A percentile compares a stretch with the other conserved stretches of the same genome.
Evolutionary conservation across 1,140 invertebrate species (phyloP).

Genomic region (Plutomurus gul): DNA sequence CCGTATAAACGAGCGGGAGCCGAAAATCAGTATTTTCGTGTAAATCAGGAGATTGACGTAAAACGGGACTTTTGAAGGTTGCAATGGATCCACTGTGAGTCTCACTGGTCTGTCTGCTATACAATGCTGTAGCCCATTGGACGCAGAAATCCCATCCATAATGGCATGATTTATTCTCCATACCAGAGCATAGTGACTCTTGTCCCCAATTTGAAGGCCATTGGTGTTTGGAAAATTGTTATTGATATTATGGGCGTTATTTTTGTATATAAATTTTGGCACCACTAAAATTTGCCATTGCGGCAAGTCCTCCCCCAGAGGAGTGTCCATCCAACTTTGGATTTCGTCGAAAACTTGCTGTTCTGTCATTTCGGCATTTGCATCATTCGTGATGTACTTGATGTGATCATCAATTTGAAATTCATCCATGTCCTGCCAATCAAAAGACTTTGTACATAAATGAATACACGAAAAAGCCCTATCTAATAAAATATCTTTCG

Average conservation of each 20-base stretch:
- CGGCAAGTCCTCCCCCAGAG: slow-evolving; percentile 27
- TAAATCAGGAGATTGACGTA: slow-evolving; percentile 29
- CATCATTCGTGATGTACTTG: slow-evolving; percentile 15
- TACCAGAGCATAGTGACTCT: slow-evolving; percentile 20
- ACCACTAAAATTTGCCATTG: slow-evolving; percentile 48
- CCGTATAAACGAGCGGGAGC: slow-evolving; percentile 39
- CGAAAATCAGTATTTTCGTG: slow-evolving; percentile 5
- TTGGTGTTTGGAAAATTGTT: background rate
- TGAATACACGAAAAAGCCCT: too few relatives aligned
- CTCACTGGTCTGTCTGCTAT: slow-evolving; percentile 39
- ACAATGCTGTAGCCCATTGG: slow-evolving; percentile 32
- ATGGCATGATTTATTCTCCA: slow-evolving; percentile 46
- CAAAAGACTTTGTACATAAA: too few relatives aligned
- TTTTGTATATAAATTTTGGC: slow-evolving; percentile 40
- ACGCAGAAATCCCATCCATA: slow-evolving; percentile 50
- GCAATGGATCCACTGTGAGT: slow-evolving; percentile 43
- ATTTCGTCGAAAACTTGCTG: slow-evolving; percentile 39
- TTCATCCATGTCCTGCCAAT: slow-evolving; percentile 24
- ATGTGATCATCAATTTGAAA: slow-evolving; percentile 46
- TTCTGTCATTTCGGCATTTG: slow-evolving; percentile 1
- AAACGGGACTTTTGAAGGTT: background rate
- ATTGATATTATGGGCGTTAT: background rate
- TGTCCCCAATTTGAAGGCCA: background rate
- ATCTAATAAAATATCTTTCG: too few relatives aligned
- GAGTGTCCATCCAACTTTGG: slow-evolving; percentile 39